Conservation (phyloP, 1,140 invertebrate genomes). For the Diabrotica virgifera region DNA sequence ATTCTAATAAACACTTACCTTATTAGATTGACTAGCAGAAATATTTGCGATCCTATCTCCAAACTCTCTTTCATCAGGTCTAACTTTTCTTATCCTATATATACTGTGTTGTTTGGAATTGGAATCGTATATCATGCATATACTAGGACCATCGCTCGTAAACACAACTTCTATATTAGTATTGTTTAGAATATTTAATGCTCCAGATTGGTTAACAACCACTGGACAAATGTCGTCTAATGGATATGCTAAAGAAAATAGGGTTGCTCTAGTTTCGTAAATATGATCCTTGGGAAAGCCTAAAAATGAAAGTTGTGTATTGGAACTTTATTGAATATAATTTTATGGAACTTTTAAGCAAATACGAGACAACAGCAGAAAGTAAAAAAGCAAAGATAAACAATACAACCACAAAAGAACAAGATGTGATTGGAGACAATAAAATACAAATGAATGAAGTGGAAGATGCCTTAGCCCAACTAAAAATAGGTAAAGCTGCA, state of each 20-base stretch:
- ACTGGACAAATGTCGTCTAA: conserved; percentile 86
- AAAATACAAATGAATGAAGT: no score
- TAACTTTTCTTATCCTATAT: conserved; percentile 75
- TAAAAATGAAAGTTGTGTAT: conserved; percentile 21
- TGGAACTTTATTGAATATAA: no score
- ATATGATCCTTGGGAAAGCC: conserved; percentile 36
- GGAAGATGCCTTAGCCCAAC: no score
- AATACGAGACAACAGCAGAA: no score
- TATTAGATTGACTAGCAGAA: conserved; percentile 31
- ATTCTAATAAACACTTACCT: conserved; percentile 21
- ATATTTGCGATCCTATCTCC: conserved; percentile 42
- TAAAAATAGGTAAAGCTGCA: no score
- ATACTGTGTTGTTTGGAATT: conserved; percentile 75
- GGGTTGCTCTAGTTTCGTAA: conserved; percentile 56
- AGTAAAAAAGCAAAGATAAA: no score
- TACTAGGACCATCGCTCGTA: conserved; percentile 54
- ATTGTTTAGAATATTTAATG: conserved; percentile 54
- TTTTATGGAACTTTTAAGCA: no score
- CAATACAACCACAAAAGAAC: no score
- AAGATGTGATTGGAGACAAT: no score
- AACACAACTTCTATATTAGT: conserved; percentile 53
- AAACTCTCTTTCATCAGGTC: conserved; percentile 59
- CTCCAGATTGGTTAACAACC: conserved; percentile 64
- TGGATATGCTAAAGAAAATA: conserved; percentile 84
- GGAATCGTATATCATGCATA: conserved; percentile 70